Conservation (phyloP, 2,888 invertebrate genomes). For the Labia minor region DNA sequence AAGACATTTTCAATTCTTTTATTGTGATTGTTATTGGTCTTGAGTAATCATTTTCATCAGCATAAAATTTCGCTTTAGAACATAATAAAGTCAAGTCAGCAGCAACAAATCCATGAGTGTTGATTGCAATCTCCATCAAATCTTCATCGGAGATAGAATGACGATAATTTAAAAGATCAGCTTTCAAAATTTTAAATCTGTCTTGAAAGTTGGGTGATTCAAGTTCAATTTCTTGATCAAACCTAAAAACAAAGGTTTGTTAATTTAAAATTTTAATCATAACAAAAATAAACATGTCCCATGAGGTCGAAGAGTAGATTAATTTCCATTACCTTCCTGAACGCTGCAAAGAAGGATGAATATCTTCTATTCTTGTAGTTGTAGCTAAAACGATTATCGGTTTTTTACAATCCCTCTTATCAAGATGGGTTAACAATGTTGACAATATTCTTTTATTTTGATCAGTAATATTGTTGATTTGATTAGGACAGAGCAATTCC, state of each 20-base stretch:
- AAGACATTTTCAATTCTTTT: slow-evolving; percentile 50
- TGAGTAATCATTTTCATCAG: slow-evolving; percentile 31
- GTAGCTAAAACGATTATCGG: slow-evolving; percentile 64
- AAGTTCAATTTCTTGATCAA: slow-evolving; percentile 74
- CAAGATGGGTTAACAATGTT: slow-evolving; percentile 51
- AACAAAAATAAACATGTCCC: neutral
- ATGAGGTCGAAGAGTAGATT: no score
- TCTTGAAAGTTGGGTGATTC: slow-evolving; percentile 57
- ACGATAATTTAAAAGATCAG: neutral
- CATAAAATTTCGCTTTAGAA: slow-evolving; percentile 57
- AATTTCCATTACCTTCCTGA: slow-evolving; percentile 61
- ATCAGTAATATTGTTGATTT: slow-evolving; percentile 48
- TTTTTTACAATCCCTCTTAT: slow-evolving; percentile 40
- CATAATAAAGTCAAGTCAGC: slow-evolving; percentile 73
- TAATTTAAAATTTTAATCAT: no score
- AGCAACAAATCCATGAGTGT: slow-evolving; percentile 83
- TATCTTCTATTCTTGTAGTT: slow-evolving; percentile 60
- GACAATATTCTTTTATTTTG: slow-evolving; percentile 62
- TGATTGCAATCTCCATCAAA: slow-evolving; percentile 47
- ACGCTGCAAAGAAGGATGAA: slow-evolving; percentile 64
- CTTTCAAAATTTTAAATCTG: slow-evolving; percentile 56
- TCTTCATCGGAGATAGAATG: neutral
- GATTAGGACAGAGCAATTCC: slow-evolving; percentile 62
- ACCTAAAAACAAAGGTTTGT: slow-evolving; percentile 34
- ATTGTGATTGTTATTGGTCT: slow-evolving; percentile 29